phyloP scores from a whole-genome alignment of 2,797 vertebrate species.

The Calcarius lapponicus region DNA sequence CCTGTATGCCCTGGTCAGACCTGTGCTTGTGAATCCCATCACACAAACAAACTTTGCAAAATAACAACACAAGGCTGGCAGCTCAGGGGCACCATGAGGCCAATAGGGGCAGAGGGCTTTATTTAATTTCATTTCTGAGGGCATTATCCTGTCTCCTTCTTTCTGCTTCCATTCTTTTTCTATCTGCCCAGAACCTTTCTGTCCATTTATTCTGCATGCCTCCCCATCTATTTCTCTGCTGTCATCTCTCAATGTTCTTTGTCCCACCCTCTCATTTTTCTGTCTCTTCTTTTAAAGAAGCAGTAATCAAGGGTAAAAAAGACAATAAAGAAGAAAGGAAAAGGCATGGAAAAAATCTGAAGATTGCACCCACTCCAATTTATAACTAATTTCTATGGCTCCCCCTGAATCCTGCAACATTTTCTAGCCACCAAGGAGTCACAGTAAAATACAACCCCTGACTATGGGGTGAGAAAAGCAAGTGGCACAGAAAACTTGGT shows the following conservation, averaged over 20 bases:
- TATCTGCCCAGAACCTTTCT: not conserved
- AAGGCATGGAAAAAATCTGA: not conserved
- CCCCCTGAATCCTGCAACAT: not conserved
- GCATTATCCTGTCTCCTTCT: not conserved
- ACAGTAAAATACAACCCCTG: not conserved
- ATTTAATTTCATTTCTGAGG: constrained; percentile 15
- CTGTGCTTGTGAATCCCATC: not conserved
- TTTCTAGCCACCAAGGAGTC: not conserved
- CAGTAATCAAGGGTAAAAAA: constrained; percentile 28
- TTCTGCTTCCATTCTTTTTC: not conserved
- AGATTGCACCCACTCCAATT: not conserved
- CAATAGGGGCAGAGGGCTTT: not conserved
- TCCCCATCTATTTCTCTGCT: not conserved
- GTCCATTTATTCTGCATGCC: not conserved
- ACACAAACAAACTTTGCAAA: constrained; percentile 33
- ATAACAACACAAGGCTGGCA: not conserved
- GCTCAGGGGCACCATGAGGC: not conserved
- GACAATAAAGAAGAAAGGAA: not conserved
- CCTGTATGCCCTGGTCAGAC: not conserved
- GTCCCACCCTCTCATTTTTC: not conserved
- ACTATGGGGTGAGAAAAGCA: constrained; percentile 26
- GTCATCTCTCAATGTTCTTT: not conserved
- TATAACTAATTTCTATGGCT: not conserved
- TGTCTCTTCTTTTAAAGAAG: not conserved
- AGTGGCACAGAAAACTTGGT: not conserved